phyloP scores from a whole-genome alignment of 2,888 invertebrate genomes.

The Camponotus fellah region DNA sequence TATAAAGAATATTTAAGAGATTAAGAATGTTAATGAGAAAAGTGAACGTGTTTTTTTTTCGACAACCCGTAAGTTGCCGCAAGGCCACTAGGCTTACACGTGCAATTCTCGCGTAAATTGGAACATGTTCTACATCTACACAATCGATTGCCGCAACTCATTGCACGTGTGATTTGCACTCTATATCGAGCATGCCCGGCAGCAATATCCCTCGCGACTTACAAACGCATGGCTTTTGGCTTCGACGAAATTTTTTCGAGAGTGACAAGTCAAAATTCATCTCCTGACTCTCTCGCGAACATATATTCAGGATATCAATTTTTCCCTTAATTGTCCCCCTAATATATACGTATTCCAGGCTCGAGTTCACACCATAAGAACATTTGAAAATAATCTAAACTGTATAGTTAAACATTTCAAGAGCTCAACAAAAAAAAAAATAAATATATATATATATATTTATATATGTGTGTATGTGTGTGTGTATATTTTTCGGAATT shows the following conservation, averaged over 20 bases:
- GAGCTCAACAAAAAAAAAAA: background rate
- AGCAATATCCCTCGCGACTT: constrained; percentile 35
- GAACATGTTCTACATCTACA: constrained; percentile 47
- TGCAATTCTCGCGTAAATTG: constrained; percentile 49
- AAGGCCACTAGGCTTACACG: constrained; percentile 24
- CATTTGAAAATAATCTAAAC: background rate
- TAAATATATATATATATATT: no score
- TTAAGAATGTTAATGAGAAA: background rate
- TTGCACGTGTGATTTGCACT: constrained; percentile 49
- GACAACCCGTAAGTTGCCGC: background rate
- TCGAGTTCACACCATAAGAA: background rate
- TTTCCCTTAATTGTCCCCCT: background rate
- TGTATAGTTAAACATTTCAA: constrained; percentile 5
- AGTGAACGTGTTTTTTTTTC: background rate
- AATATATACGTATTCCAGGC: background rate
- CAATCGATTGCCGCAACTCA: constrained; percentile 54
- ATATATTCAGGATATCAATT: background rate
- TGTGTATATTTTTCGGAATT: background rate
- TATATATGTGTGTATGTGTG: background rate
- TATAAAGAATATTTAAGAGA: background rate
- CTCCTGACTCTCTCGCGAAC: background rate
- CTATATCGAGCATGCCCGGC: constrained; percentile 4
- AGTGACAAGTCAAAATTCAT: constrained; percentile 5
- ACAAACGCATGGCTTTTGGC: constrained; percentile 8
- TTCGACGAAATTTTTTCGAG: constrained; percentile 13